phyloP scores from a whole-genome alignment of 92 coral and sea anemone genomes.

The Porites divaricata region DNA sequence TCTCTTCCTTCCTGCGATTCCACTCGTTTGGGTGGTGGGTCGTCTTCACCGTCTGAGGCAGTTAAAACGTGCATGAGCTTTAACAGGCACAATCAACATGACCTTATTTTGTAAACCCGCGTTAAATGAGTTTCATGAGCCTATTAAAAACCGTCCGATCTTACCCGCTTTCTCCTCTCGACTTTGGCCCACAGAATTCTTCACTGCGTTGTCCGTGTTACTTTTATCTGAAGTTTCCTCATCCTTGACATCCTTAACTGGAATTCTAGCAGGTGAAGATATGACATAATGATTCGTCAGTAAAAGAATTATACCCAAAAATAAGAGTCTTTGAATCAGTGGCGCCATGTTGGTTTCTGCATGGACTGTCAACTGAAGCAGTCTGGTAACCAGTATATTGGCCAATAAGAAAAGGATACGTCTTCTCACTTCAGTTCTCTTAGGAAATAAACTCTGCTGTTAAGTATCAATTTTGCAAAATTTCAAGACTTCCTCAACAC shows the following conservation, averaged over 20 bases:
- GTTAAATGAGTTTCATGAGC: background rate
- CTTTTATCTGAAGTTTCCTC: background rate
- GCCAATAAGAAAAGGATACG: conserved; percentile 85
- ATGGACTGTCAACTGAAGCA: conserved; percentile 3
- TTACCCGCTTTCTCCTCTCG: background rate
- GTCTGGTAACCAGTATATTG: conserved; percentile 63
- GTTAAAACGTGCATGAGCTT: too few species aligned
- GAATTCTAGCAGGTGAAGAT: background rate
- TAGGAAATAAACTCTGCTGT: background rate
- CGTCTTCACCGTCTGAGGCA: background rate
- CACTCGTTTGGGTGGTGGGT: background rate
- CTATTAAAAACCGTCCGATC: background rate
- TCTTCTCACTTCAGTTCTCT: conserved; percentile 25
- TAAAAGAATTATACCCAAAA: conserved; percentile 48
- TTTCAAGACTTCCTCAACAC: background rate
- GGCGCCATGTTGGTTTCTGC: conserved; percentile 82
- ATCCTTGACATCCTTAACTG: background rate
- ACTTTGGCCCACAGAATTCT: background rate
- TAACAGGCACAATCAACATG: background rate
- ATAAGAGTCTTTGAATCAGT: background rate
- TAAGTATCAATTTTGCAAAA: background rate
- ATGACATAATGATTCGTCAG: background rate
- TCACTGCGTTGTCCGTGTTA: background rate
- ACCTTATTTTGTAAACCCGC: background rate
- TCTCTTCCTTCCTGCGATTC: background rate